Evolutionary conservation across 2,797 vertebrate genomes (phyloP).

Genomic region (Cyprinella venusta): DNA sequence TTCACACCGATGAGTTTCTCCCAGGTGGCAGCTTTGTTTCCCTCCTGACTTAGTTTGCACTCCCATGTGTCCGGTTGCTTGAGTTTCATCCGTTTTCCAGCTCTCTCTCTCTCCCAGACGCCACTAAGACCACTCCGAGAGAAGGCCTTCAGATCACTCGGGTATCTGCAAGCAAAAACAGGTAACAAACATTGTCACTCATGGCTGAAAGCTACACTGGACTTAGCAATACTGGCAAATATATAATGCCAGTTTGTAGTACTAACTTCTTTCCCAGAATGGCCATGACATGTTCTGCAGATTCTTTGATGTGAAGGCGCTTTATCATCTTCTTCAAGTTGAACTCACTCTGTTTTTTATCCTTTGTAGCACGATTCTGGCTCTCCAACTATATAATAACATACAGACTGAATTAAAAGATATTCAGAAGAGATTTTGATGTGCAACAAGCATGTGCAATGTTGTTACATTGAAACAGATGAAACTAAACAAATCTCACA

Average conservation of each 20-base stretch:
- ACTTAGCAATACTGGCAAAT: no score
- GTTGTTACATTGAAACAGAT: not conserved
- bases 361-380: conserved; percentile 60
- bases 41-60: conserved; percentile 77
- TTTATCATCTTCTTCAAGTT: conserved; percentile 87
- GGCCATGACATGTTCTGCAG: conserved; percentile 84
- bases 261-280: conserved; percentile 84
- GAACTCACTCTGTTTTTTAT: conserved; percentile 78
- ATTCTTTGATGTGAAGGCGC: conserved; percentile 84
- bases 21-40: conserved; percentile 85
- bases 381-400: conserved; percentile 54
- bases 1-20: conserved; percentile 85
- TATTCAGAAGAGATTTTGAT: not conserved
- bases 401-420: not conserved
- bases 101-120: conserved; percentile 79
- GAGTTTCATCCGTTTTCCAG: conserved; percentile 85
- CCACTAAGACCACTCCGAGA: conserved; percentile 82
- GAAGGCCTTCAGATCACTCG: conserved; percentile 77
- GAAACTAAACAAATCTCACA: conserved; percentile 63
- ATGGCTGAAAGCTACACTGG: not conserved
- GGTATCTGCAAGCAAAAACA: conserved; percentile 77
- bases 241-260: no score
- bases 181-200: not conserved
- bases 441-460: not conserved
- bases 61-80: conserved; percentile 85